Evolutionary conservation across 2,113 vertebrate genomes (phyloP).

Genomic region (Diadophis punctatus): DNA sequence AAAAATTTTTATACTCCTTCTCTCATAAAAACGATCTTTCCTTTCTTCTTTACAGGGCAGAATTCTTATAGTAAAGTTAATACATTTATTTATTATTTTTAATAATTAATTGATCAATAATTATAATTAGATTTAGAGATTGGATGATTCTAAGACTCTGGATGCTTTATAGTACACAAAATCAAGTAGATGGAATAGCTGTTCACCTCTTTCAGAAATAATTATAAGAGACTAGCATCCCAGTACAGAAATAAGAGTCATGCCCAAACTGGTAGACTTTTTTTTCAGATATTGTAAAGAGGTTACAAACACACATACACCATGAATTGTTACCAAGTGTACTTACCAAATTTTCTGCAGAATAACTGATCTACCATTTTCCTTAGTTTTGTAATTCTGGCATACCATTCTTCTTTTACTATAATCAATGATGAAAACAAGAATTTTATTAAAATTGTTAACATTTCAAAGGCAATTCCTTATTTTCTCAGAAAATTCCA

Average conservation of each 20-base stretch:
- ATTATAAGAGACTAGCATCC: neutral
- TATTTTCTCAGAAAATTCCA: neutral
- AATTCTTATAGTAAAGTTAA: neutral
- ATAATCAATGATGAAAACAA: neutral
- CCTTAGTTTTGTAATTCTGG: slow-evolving; percentile 69
- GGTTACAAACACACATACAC: neutral
- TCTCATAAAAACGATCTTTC: neutral
- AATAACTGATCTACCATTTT: slow-evolving; percentile 76
- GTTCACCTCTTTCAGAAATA: neutral
- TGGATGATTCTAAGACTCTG: neutral
- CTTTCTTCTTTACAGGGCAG: neutral
- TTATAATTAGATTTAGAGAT: neutral
- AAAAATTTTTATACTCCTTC: neutral
- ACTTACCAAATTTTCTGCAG: slow-evolving; percentile 76
- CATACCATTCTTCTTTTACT: slow-evolving; percentile 74
- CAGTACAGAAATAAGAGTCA: neutral
- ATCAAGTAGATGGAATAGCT: neutral
- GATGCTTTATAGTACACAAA: neutral
- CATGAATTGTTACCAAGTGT: neutral
- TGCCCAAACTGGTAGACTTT: neutral
- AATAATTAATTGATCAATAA: neutral
- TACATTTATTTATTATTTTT: neutral
- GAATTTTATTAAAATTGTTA: slow-evolving; percentile 8
- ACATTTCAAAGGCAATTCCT: neutral
- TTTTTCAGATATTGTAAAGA: neutral